Conservation (phyloP, 2,113 vertebrate species). For the Polypterus senegalus region DNA sequence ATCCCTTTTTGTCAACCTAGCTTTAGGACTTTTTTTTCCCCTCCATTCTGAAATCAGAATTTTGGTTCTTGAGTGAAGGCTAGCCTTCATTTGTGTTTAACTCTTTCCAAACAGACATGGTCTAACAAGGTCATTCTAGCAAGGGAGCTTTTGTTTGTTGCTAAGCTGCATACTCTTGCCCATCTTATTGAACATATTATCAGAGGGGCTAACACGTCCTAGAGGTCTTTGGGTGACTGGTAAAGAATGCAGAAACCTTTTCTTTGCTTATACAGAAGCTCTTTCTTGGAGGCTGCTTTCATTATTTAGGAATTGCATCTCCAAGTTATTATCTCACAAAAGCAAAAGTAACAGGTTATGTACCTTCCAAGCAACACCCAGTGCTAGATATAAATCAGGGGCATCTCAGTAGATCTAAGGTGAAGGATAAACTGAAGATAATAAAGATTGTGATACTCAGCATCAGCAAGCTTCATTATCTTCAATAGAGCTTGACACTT, state of each 20-base stretch:
- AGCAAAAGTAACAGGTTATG: not conserved
- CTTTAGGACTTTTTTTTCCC: no score
- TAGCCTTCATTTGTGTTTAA: conserved; percentile 31
- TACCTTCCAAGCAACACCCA: no score
- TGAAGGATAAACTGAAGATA: not conserved
- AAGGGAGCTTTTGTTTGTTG: conserved; percentile 35
- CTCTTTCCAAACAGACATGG: conserved; percentile 42
- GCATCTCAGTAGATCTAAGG: conserved; percentile 1
- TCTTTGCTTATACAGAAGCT: conserved; percentile 28
- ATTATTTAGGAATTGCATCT: not conserved
- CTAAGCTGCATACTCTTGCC: conserved; percentile 37
- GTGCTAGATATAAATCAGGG: conserved; percentile 1
- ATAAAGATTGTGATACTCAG: conserved; percentile 4
- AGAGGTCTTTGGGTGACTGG: conserved; percentile 44
- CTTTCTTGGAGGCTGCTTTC: not conserved
- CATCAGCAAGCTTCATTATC: conserved; percentile 7
- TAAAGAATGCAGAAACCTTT: conserved; percentile 39
- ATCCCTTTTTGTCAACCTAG: no score
- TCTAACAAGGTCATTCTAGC: conserved; percentile 43
- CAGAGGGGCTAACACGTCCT: conserved; percentile 41
- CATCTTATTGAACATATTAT: conserved; percentile 46
- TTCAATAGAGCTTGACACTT: conserved; percentile 3
- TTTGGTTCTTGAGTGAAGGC: conserved; percentile 17
- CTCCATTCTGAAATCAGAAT: no score
- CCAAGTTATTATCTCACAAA: not conserved